phyloP scores from a whole-genome alignment of 92 coral and sea anemone species.

The Phenganax stokvisi region DNA sequence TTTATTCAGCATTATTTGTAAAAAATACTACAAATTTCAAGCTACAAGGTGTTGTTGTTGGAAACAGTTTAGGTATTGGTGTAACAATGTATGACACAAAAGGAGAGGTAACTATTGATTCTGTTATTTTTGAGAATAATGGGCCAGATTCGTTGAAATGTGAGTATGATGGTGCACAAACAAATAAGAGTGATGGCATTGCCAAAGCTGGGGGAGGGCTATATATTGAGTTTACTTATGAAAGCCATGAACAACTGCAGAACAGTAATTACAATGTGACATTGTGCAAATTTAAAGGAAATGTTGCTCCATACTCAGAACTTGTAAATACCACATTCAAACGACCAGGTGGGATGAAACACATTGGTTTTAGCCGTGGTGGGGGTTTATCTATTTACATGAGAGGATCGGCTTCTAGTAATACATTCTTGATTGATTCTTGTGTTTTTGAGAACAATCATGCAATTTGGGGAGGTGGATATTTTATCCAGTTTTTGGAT shows the following conservation, averaged over 20 bases:
- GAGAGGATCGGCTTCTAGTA: constrained; percentile 60
- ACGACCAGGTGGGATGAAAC: constrained; percentile 22
- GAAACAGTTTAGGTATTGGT: constrained; percentile 65
- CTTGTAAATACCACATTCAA: constrained; percentile 16
- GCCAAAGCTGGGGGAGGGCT: constrained; percentile 59
- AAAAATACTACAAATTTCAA: constrained; percentile 52
- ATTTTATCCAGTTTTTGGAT: constrained; percentile 57
- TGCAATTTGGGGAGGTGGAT: constrained; percentile 88
- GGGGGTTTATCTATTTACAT: constrained; percentile 73
- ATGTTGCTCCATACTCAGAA: constrained; percentile 23
- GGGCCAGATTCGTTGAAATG: constrained; percentile 19
- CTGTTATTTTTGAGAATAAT: constrained; percentile 52
- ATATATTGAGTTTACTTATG: constrained; percentile 55
- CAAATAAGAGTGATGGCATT: neutral
- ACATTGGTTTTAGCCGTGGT: constrained; percentile 62
- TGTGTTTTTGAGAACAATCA: constrained; percentile 52
- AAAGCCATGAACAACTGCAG: neutral
- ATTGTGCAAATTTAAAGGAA: constrained; percentile 17
- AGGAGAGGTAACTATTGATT: constrained; percentile 52
- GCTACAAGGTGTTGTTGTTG: constrained; percentile 42
- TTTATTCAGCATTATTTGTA: constrained; percentile 58
- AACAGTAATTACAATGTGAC: constrained; percentile 17
- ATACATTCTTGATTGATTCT: constrained; percentile 48
- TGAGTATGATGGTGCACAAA: too few relatives aligned
- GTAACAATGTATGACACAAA: constrained; percentile 61